phyloP scores from a whole-genome alignment of 1,140 invertebrate genomes.

The Euschistus heros region DNA sequence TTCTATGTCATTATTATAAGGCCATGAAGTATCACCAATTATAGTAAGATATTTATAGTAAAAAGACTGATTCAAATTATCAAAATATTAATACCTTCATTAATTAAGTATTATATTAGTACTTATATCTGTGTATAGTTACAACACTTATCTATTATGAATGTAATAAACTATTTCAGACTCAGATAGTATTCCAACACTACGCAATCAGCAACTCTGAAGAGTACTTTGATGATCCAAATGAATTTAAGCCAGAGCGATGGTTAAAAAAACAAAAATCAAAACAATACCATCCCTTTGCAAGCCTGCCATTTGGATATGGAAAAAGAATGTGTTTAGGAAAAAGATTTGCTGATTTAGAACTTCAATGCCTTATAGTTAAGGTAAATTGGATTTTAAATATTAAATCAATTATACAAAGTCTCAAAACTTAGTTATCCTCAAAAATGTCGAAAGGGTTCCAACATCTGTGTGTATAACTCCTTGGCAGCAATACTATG shows the following conservation, averaged over 20 bases:
- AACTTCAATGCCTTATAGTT: constrained; percentile 59
- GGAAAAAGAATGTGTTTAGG: constrained; percentile 72
- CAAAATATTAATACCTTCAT: no score
- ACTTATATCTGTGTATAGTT: no score
- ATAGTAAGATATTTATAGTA: neutral
- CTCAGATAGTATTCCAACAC: constrained; percentile 69
- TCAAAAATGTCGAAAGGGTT: neutral
- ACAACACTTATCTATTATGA: neutral
- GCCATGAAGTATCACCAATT: neutral
- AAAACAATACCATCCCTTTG: constrained; percentile 41
- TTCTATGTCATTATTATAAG: no score
- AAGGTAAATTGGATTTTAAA: constrained; percentile 40
- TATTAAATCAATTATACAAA: no score
- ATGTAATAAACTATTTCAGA: constrained; percentile 41
- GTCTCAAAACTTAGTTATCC: neutral
- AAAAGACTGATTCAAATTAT: neutral
- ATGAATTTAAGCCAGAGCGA: constrained; percentile 60
- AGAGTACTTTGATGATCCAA: constrained; percentile 54
- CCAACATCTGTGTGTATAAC: no score
- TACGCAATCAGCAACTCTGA: constrained; percentile 66
- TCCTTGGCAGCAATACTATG: no score
- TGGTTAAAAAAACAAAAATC: constrained; percentile 47
- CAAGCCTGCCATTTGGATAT: constrained; percentile 70
- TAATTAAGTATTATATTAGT: no score
- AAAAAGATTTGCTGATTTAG: constrained; percentile 68